phyloP scores from a whole-genome alignment of 2,113 vertebrate genomes.

The Urocynchramus pylzowi region DNA sequence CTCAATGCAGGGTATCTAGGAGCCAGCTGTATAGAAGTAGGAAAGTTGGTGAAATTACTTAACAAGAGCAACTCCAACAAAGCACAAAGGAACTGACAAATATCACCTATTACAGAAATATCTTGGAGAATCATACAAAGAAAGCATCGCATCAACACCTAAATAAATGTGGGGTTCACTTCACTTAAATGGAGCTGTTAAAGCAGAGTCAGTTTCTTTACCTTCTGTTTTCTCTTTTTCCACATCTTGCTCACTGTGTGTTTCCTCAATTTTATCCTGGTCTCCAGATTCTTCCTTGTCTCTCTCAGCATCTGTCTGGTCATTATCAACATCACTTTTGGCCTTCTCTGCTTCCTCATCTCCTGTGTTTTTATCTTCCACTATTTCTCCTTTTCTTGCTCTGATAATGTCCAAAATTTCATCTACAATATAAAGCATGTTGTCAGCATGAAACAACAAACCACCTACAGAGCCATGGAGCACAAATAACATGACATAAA shows the following conservation, averaged over 20 bases:
- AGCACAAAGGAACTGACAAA: neutral
- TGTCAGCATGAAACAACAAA: neutral
- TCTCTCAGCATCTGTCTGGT: slow-evolving; percentile 63
- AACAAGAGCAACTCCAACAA: neutral
- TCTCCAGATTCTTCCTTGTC: slow-evolving; percentile 59
- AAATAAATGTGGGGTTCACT: neutral
- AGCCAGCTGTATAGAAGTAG: neutral
- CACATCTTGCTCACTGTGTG: slow-evolving; percentile 49
- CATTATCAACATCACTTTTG: slow-evolving; percentile 72
- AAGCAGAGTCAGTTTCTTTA: slow-evolving; percentile 55
- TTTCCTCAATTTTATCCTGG: slow-evolving; percentile 58
- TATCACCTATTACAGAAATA: neutral
- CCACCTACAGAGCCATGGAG: neutral
- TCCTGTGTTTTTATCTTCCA: slow-evolving; percentile 77
- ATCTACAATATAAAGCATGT: slow-evolving; percentile 65
- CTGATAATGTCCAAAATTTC: slow-evolving; percentile 83
- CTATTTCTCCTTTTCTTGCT: slow-evolving; percentile 77
- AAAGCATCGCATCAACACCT: neutral
- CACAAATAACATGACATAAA: neutral
- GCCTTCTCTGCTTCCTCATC: slow-evolving; percentile 79
- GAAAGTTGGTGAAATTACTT: neutral
- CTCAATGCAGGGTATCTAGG: neutral
- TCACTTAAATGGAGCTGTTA: neutral
- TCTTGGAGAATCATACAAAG: neutral
- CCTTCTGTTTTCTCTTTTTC: slow-evolving; percentile 74